Conservation (phyloP, 2,113 vertebrate genomes). For the Myotis lucifugus region DNA sequence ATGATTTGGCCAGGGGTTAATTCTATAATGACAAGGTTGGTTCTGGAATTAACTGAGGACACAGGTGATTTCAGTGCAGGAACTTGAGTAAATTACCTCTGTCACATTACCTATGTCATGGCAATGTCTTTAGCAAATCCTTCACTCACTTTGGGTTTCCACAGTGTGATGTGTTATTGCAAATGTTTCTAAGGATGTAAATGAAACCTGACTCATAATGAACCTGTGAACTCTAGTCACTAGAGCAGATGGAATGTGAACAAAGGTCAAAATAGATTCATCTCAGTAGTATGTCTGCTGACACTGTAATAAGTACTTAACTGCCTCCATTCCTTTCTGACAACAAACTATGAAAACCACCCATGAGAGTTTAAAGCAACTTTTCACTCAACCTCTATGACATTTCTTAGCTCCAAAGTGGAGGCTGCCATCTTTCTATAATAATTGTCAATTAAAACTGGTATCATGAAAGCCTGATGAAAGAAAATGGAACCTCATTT, state of each 20-base stretch:
- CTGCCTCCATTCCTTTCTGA: neutral
- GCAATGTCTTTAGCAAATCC: conserved; percentile 39
- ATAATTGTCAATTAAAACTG: neutral
- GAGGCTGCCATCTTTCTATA: conserved; percentile 19
- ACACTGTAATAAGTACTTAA: neutral
- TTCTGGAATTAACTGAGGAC: conserved; percentile 13
- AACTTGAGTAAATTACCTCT: neutral
- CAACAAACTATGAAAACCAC: neutral
- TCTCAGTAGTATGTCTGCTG: neutral
- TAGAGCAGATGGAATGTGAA: conserved; percentile 64
- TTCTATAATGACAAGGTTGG: neutral
- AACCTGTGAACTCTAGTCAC: conserved; percentile 61
- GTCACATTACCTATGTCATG: neutral
- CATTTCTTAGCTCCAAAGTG: conserved; percentile 36
- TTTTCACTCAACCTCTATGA: neutral
- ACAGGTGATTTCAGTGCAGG: neutral
- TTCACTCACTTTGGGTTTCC: conserved; percentile 30
- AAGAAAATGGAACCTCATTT: neutral
- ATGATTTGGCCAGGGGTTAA: neutral
- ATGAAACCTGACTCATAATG: conserved; percentile 58
- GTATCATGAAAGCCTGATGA: neutral
- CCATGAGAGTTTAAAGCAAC: neutral
- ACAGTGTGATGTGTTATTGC: neutral
- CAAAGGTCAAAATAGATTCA: conserved; percentile 65
- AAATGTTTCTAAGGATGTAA: conserved; percentile 64